phyloP scores from a whole-genome alignment of 2,888 invertebrate genomes.

The Drosophila atroscutellata region DNA sequence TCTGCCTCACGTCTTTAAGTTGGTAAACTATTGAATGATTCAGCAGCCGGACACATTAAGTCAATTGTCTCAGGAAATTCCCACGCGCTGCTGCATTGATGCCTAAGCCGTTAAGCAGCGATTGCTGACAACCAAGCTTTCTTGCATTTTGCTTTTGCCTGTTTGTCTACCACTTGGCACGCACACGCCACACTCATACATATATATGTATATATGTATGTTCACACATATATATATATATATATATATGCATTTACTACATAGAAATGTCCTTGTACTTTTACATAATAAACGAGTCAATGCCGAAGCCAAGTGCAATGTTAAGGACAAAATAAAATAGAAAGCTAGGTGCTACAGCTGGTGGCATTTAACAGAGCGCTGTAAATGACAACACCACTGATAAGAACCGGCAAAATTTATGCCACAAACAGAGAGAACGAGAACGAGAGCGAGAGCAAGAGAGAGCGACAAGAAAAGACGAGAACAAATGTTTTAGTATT shows the following conservation, averaged over 20 bases:
- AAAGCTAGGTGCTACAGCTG: conserved; percentile 21
- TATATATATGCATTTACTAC: conserved; percentile 14
- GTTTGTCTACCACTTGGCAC: conserved; percentile 70
- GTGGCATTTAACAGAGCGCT: conserved; percentile 49
- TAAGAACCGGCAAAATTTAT: conserved; percentile 70
- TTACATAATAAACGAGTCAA: conserved; percentile 76
- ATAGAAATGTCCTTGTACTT: conserved; percentile 77
- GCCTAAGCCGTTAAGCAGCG: conserved; percentile 50
- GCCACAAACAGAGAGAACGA: conserved; percentile 4
- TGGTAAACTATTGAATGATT: conserved; percentile 5
- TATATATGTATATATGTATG: not conserved
- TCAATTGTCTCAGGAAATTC: conserved; percentile 42
- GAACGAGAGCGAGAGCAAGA: conserved; percentile 3
- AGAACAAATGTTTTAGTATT: conserved; percentile 9
- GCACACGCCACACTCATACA: conserved; percentile 47
- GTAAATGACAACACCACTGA: conserved; percentile 55
- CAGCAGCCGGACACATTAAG: conserved; percentile 42
- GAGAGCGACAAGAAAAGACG: not conserved
- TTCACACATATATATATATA: not conserved
- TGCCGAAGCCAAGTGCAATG: conserved; percentile 55
- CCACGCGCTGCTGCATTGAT: conserved; percentile 19
- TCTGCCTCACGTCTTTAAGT: not conserved
- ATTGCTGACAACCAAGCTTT: conserved; percentile 30
- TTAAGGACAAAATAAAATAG: conserved; percentile 17
- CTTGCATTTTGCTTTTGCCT: conserved; percentile 27